These are phyloP conservation scores for Acleris sparsana DNA, from an alignment of 2,888 invertebrate species.

Conservation along the genomic window DNA sequence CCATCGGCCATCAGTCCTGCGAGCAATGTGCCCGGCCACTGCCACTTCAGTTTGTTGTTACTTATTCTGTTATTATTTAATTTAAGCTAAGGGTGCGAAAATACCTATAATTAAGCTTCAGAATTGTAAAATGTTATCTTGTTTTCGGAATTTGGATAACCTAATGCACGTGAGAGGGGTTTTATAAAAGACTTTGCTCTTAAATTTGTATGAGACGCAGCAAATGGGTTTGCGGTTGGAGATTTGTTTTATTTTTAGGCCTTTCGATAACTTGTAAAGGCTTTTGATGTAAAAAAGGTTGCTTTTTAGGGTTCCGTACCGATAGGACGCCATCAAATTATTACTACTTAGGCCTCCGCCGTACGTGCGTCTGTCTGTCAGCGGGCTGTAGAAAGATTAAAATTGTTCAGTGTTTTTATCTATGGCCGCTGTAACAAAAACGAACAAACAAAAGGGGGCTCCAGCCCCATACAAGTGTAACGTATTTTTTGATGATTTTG, in stretches of 20 bases:
- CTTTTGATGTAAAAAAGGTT: conserved; percentile 18
- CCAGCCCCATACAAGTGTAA: too few relatives aligned
- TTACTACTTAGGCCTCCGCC: too few relatives aligned
- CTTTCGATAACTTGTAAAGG: conserved; percentile 27
- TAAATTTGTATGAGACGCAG: conserved; percentile 17
- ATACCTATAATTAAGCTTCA: conserved; percentile 7
- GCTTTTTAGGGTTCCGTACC: conserved; percentile 10
- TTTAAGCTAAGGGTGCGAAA: conserved; percentile 4
- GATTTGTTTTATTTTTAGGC: conserved; percentile 25
- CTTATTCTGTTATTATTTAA: conserved; percentile 1
- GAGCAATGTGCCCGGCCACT: too few relatives aligned
- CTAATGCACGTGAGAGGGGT: conserved; percentile 25
- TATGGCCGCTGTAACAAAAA: too few relatives aligned
- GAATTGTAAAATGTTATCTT: conserved; percentile 26
- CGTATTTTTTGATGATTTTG: too few relatives aligned
- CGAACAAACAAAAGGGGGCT: too few relatives aligned
- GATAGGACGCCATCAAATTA: too few relatives aligned
- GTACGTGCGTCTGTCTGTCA: too few relatives aligned
- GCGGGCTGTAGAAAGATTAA: too few relatives aligned
- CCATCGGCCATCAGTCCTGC: too few relatives aligned
- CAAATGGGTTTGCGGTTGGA: conserved; percentile 18
- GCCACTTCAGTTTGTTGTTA: too few relatives aligned
- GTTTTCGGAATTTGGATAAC: conserved; percentile 17
- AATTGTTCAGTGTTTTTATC: too few relatives aligned
- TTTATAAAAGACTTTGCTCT: conserved; percentile 34